phyloP scores from a whole-genome alignment of 1,140 invertebrate species.

The Nasonia longicornis region DNA sequence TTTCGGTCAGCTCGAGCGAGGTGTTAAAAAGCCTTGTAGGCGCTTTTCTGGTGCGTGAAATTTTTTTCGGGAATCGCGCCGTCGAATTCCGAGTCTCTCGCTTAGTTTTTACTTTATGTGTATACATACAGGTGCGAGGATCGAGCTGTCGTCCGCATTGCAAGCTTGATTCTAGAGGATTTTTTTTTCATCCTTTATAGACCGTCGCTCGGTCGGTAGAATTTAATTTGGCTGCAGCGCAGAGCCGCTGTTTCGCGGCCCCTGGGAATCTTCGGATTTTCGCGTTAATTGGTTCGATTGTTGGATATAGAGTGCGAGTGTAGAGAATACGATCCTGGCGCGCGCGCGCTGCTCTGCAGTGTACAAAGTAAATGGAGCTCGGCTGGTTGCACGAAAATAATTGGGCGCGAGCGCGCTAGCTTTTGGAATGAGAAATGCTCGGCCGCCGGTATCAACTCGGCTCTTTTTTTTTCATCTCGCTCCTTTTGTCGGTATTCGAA shows the following conservation, averaged over 20 bases:
- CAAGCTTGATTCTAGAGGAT: neutral
- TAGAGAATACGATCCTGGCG: neutral
- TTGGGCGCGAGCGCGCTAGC: neutral
- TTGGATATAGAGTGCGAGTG: neutral
- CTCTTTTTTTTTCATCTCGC: neutral
- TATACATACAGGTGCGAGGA: too few species aligned
- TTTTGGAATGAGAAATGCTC: too few species aligned
- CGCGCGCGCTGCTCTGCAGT: neutral
- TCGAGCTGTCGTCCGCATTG: too few species aligned
- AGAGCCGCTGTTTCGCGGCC: neutral
- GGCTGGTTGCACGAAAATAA: constrained; percentile 28
- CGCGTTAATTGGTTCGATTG: constrained; percentile 27
- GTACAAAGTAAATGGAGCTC: constrained; percentile 7
- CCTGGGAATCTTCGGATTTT: constrained; percentile 12
- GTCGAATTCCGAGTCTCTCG: too few species aligned
- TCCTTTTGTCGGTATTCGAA: neutral
- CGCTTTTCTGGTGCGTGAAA: too few species aligned
- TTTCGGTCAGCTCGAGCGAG: too few species aligned
- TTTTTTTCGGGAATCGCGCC: too few species aligned
- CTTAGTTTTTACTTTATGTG: too few species aligned
- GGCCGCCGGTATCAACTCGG: neutral
- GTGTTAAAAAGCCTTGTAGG: too few species aligned
- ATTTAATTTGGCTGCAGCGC: constrained; percentile 26
- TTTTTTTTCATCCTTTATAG: constrained; percentile 24
- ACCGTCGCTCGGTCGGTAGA: constrained; percentile 21